Conservation (phyloP, 2,113 vertebrate species). For the Pseudopodoces humilis region DNA sequence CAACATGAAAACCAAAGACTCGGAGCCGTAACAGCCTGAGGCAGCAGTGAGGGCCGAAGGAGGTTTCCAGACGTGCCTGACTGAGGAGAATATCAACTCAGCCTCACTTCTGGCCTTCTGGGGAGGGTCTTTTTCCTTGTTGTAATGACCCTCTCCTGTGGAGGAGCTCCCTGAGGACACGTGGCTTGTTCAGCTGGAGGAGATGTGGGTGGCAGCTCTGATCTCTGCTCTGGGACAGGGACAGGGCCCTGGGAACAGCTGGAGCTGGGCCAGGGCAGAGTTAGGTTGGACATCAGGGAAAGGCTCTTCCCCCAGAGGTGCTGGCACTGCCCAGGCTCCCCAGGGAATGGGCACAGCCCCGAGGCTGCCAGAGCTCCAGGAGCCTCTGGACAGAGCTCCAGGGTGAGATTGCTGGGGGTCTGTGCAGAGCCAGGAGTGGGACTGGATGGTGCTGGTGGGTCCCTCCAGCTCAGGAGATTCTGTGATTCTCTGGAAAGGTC, state of each 20-base stretch:
- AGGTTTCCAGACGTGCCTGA: background rate
- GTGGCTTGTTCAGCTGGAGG: background rate
- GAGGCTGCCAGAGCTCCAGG: background rate
- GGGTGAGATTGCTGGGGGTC: background rate
- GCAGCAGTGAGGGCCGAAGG: background rate
- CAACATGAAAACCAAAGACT: conserved; percentile 62
- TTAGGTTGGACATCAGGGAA: accelerated
- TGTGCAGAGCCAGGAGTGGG: accelerated
- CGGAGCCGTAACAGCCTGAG: conserved; percentile 51
- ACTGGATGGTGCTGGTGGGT: background rate
- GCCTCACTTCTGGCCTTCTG: background rate
- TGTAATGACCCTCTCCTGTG: background rate
- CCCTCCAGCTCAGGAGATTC: background rate
- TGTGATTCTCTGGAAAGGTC: background rate
- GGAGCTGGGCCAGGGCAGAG: background rate
- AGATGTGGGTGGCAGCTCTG: background rate
- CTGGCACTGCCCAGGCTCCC: background rate
- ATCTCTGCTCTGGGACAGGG: background rate
- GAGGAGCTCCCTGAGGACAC: background rate
- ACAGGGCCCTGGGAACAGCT: accelerated
- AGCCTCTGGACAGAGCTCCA: accelerated
- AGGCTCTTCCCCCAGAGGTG: background rate
- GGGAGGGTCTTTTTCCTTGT: background rate
- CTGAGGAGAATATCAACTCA: background rate
- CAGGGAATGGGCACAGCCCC: background rate